Evolutionary conservation across 2,888 invertebrate species (phyloP), one percentile per base, ranked within the genome.

Genomic region (Euzophera pinguis): DNA sequence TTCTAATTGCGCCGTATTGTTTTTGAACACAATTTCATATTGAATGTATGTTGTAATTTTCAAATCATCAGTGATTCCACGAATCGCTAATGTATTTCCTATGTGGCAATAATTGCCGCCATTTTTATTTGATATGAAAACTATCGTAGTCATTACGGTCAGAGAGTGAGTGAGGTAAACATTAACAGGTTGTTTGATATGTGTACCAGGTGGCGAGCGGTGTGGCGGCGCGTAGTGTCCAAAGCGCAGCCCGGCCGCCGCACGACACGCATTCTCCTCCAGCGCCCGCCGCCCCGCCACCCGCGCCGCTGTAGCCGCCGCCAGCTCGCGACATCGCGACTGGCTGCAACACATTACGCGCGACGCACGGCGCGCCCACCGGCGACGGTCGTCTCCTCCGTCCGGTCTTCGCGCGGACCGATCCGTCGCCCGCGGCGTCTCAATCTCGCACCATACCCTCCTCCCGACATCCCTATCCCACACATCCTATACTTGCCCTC

Each of bases 141-240:
- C 13, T 22, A 13, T 43, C 0, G 29, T 22, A 37, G 4, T 52
- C 22, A 45, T 47, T 47, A 42, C 39, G 16, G 10, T 32, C 32
- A 22, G n/a, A n/a, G n/a, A 7, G 37, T 37, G 16, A 6, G n/a
- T 34, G 16, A 17, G 37, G 29, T 47, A 17, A 16, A 41, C 22
- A 38, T 29, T 41, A 39, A 39, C 12, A 43, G 8, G 12, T 10
- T 29, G 34, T 17, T 5, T 34, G 16, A 32, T 17, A 9, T 47
- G 29, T 43, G 17, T 8, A 34, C 16, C 74, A 90, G 90, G 90
- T 88, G 90, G 90, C 88, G 90, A 88, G 87, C 84, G 88, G 87
- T 83, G 87, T 84, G 83, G 87, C 81, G 85, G 81, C 82, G 83
- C 74, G 73, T 75, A 78, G 74, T 71, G 74, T 65, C 65, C 61